A percentile compares a stretch with the other conserved stretches of the same genome.
These are phyloP conservation scores for Cheirogaleus major DNA, from an alignment of 2,797 vertebrate genomes.

Conservation along the genomic window DNA sequence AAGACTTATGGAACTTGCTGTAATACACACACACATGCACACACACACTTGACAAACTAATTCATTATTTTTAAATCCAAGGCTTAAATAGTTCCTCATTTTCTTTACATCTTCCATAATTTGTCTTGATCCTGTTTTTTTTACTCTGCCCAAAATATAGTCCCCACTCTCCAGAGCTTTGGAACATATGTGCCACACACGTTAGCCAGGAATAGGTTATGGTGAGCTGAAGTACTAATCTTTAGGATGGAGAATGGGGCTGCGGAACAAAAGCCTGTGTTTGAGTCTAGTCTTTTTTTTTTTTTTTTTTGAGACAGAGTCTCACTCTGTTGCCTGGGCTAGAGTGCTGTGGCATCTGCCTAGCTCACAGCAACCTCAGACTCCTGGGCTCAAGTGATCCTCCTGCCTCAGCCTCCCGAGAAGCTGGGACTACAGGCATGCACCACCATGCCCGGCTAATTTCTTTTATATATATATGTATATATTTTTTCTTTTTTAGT, in stretches of 20 bases:
- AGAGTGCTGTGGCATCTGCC: too few species aligned
- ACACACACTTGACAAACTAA: background rate
- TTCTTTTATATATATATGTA: too few species aligned
- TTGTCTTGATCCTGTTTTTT: background rate
- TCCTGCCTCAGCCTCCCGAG: too few species aligned
- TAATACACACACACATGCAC: background rate
- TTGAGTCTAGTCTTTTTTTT: background rate
- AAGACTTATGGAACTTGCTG: background rate
- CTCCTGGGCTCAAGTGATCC: too few species aligned
- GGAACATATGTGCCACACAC: background rate
- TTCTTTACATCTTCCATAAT: background rate
- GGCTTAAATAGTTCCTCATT: background rate
- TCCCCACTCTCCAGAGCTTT: background rate
- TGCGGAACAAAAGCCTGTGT: too few species aligned
- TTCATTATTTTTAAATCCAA: background rate
- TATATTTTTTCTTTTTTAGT: too few species aligned
- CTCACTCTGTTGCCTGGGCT: too few species aligned
- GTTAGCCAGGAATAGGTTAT: background rate
- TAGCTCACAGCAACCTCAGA: too few species aligned
- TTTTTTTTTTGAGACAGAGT: too few species aligned
- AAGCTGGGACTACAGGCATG: too few species aligned
- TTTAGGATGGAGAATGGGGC: too few species aligned
- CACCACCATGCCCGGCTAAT: too few species aligned
- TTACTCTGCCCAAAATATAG: background rate
- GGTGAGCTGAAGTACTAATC: background rate